Conservation (phyloP, 2,113 vertebrate species). For the Desmodus rotundus region DNA sequence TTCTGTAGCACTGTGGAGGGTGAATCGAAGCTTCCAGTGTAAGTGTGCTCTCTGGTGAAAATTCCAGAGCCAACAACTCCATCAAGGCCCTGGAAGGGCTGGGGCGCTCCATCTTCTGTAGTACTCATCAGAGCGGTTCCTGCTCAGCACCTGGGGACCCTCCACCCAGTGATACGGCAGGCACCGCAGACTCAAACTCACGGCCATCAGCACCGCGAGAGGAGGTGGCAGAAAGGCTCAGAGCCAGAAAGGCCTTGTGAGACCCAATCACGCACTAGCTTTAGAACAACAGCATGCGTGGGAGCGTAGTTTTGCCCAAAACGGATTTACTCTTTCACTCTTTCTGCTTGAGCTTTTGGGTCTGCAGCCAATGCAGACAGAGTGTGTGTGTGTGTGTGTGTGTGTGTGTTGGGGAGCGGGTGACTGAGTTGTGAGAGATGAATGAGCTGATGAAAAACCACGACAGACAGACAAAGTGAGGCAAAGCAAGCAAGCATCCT, state of each 20-base stretch:
- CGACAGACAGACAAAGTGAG: not conserved
- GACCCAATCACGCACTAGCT: not conserved
- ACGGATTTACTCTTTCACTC: not conserved
- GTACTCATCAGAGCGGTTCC: too few species aligned
- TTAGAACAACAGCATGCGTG: not conserved
- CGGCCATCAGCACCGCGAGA: not conserved
- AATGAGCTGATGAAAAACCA: not conserved
- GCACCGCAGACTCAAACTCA: not conserved
- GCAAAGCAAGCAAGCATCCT: not conserved
- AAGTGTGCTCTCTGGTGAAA: not conserved
- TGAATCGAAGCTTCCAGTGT: not conserved
- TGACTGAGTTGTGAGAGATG: not conserved
- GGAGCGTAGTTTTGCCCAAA: not conserved
- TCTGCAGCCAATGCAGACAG: not conserved
- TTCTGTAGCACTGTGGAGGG: not conserved
- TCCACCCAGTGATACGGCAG: rapidly evolving
- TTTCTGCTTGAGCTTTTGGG: not conserved
- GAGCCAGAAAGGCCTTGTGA: not conserved
- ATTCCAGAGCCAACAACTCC: not conserved
- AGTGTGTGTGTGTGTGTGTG: not conserved
- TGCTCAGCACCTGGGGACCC: not conserved
- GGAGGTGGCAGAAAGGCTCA: not conserved
- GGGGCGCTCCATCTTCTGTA: not conserved
- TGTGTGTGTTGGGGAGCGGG: rapidly evolving
- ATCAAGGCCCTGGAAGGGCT: not conserved